Evolutionary conservation across 2,888 invertebrate species (phyloP), one percentile per base, ranked within the genome.

Genomic region (Drosophila dives): DNA sequence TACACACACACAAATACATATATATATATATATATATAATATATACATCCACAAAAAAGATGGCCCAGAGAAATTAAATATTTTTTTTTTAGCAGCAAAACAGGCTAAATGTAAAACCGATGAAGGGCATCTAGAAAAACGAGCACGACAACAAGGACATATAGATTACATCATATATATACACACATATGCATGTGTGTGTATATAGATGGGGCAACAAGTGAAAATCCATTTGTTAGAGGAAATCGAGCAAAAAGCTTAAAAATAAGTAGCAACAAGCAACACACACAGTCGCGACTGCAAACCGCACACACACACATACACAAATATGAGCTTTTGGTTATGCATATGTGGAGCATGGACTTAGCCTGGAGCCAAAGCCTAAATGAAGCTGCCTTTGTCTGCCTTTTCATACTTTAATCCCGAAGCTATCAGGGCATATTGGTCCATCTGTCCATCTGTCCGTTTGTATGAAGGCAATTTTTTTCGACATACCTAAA

Each of bases 191-290:
- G 33, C 32, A 12, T 50, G 10, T 50, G 50, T 50, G 34, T 32
- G 5, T 33, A 40, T 33, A n/a, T 64, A 64, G 60, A 58, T 80
- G 86, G 66, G 84, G 84, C 84, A 85, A 85, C 89, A 85, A 88
- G 84, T 85, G 89, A 88, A 85, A 85, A 85, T 85, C 84, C 84
- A 85, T 85, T 85, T 85, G 84, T 85, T 85, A 86, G 89, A 85
- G 84, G 84, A 85, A 85, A 85, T 85, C 89, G 84, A 88, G 84
- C 84, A 85, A 85, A 85, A 89, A 91, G 91, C 91, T 89, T 89
- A 84, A 90, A 81, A 77, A 83, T 78, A 84, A 85, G 86, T 79
- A 81, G 76, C 81, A 72, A 64, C 81, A 70, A 64, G 71, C 62
- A 81, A 69, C 78, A 54, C 72, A 71, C 40, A 60, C 64, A 45